Base-by-base conservation (phyloP, 2,797 vertebrate genomes). In the Gila robusta region DNA sequence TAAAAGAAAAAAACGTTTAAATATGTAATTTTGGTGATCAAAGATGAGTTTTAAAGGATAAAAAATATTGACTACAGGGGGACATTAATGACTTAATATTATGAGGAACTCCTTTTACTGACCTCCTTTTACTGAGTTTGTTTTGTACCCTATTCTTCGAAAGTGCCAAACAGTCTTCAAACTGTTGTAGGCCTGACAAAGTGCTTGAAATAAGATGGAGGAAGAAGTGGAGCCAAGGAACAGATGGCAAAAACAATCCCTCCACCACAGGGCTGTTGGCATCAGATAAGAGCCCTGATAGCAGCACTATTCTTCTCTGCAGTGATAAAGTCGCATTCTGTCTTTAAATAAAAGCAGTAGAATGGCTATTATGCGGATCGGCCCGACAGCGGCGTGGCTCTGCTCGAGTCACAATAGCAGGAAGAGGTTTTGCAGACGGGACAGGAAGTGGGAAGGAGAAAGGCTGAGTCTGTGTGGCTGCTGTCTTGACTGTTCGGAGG, bases 331-430 rank as follows among this genome's bases (percentile, higher is more conserved):
- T 90, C 76, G 81, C 44, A 85, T 91, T 90, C 87, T 17, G n/a
- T 87, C 90, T 91, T 90, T 85, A 83, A 87, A 92, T 91, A 89
- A 93, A 91, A 90, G 47, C 88, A 79, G 86, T 76, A 90, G 91
- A 92, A 91, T 89, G 82, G 47, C 89, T 90, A 90, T 93, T 94
- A 93, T 94, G 89, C 72, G 44, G 21, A 77, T 83, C 87, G 79
- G 82, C 69, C 41, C 5, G 73, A 66, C 67, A 80, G 47, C 52
- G 86, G 89, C 72, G 64, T 80, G 89, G 90, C 89, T 89, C 90
- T 41, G 35, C 79, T 84, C 37, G 14, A 86, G 91, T 86, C 91
- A 96, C 95, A 96, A 96, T 96, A 89, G 89, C 89, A 91, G 95
- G 95, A 96, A 96, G 91, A 91, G 93, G 81, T 90, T 91, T 87